phyloP scores from a whole-genome alignment of 2,797 vertebrate genomes.

The Arctocebus calabarensis region DNA sequence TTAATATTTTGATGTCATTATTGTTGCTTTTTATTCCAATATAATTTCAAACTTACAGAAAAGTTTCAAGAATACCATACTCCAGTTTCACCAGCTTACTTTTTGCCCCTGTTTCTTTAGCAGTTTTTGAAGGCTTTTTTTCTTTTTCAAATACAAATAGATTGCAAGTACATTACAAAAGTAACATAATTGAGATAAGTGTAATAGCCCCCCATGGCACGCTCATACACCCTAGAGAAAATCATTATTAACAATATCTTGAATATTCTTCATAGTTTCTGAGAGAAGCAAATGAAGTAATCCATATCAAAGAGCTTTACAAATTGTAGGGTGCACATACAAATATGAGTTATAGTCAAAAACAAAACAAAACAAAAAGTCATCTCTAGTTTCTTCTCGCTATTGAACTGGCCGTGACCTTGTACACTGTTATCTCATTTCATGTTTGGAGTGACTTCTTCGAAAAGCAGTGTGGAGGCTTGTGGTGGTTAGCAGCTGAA shows the following conservation, averaged over 20 bases:
- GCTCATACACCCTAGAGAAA: not conserved
- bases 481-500: not conserved
- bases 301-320: not conserved
- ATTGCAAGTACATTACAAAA: not conserved
- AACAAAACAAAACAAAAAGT: not conserved
- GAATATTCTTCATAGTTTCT: constrained; percentile 3
- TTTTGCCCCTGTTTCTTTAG: not conserved
- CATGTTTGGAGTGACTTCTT: not conserved
- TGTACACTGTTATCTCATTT: not conserved
- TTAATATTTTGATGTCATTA: not conserved
- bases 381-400: not conserved
- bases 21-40: constrained; percentile 23
- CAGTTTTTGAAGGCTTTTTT: constrained; percentile 16
- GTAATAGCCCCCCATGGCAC: not conserved
- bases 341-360: constrained; percentile 29
- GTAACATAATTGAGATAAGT: not conserved
- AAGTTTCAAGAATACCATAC: not conserved
- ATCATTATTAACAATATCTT: not conserved
- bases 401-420: not conserved
- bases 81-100: not conserved
- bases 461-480: not conserved
- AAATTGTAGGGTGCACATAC: not conserved
- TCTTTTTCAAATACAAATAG: constrained; percentile 12
- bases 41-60: constrained; percentile 9
- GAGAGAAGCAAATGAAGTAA: constrained; percentile 20